Evolutionary conservation across 2,888 invertebrate genomes (phyloP).

Genomic region (Hedya salicella): DNA sequence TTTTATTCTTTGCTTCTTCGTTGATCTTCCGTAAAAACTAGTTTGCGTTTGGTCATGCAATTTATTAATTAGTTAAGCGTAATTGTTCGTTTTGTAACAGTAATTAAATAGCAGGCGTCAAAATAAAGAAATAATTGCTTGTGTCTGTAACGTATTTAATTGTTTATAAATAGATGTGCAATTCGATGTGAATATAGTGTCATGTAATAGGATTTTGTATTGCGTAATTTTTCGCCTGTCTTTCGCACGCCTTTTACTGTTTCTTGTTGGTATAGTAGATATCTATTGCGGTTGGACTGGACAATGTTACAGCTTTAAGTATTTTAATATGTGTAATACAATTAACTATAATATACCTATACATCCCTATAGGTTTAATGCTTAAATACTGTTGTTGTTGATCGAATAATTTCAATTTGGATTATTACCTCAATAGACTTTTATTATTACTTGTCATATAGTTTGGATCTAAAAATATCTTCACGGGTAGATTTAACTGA

Average conservation of each 20-base stretch:
- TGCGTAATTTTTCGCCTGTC: constrained; percentile 46
- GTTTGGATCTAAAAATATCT: neutral
- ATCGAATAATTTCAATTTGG: neutral
- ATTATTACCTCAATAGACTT: neutral
- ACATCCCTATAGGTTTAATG: neutral
- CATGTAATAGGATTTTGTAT: constrained; percentile 44
- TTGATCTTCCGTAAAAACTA: constrained; percentile 50
- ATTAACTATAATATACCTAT: constrained; percentile 7
- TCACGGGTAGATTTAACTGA: neutral
- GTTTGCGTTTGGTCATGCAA: constrained; percentile 40
- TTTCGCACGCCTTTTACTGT: constrained; percentile 50
- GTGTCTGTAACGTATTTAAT: constrained; percentile 41
- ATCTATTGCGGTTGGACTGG: neutral
- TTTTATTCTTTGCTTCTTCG: constrained; percentile 67
- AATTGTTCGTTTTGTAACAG: constrained; percentile 28
- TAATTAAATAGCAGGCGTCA: constrained; percentile 32
- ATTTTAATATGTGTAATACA: constrained; percentile 1
- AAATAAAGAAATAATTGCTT: constrained; percentile 37
- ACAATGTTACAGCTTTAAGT: neutral
- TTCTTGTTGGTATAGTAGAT: constrained; percentile 34
- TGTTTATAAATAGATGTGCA: constrained; percentile 34
- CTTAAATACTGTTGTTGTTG: constrained; percentile 1
- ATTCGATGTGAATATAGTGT: constrained; percentile 38
- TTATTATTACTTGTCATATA: neutral
- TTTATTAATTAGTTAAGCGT: constrained; percentile 37